These are phyloP conservation scores for Perodicticus potto DNA, from an alignment of 2,797 vertebrate genomes.

Conservation along the genomic window DNA sequence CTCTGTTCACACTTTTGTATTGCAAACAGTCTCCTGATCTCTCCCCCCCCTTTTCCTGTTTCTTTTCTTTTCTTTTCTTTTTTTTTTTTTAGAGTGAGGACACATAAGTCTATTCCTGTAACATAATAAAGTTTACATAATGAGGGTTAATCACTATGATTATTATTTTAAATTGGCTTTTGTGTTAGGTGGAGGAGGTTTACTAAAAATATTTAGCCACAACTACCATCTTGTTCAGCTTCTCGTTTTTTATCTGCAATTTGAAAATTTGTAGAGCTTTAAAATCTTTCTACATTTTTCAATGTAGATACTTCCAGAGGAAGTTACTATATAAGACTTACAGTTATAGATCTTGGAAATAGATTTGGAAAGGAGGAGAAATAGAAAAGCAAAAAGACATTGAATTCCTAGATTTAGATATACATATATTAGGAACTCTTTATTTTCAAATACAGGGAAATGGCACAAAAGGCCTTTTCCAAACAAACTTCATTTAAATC, in stretches of 20 bases:
- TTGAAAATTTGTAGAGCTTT: neutral
- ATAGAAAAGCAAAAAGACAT: neutral
- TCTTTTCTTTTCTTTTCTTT: neutral
- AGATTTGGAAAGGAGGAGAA: neutral
- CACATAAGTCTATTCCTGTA: neutral
- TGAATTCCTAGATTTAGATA: neutral
- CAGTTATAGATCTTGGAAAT: neutral
- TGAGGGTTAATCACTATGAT: neutral
- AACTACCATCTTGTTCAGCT: neutral
- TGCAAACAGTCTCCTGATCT: neutral
- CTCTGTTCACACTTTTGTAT: neutral
- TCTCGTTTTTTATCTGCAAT: neutral
- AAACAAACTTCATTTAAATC: neutral
- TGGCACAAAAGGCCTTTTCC: neutral
- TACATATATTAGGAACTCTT: neutral
- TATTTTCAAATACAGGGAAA: neutral
- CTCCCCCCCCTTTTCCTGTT: neutral
- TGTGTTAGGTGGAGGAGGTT: neutral
- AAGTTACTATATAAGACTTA: neutral
- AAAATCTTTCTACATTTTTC: constrained; percentile 2
- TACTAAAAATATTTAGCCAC: neutral
- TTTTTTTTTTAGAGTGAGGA: neutral
- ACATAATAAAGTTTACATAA: neutral
- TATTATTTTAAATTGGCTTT: neutral
- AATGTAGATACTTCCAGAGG: neutral